Base-by-base conservation (phyloP, 2,113 vertebrate genomes). In the Vidua macroura region DNA sequence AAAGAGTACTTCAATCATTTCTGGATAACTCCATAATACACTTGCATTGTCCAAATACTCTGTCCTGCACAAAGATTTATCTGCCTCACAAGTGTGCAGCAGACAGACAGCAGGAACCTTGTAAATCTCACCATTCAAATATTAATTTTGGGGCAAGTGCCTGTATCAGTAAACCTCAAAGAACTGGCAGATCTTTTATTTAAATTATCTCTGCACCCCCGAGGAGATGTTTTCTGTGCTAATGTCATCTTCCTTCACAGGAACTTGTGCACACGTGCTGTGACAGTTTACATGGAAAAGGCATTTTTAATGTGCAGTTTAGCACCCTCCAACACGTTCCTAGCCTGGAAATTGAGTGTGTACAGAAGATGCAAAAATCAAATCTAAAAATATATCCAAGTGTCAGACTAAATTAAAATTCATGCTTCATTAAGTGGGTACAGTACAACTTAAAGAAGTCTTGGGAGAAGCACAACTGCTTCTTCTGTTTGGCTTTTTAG, bases 331-430 rank as follows among this genome's bases (percentile, higher is more conserved):
- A 74, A 39, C 82, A 67, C 59, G 0, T 41, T 28, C 48, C 73
- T 31, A 18, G 31, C 70, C 7, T 73, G 55, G 73, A 82, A 81
- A 89, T 2, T 1, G 18, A 85, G 77, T 94, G 78, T 69, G 75
- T 31, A 16, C 43, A 64, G 73, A 83, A 74, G 59, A 86, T 67
- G 82, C 56, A 93, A 90, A 94, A 86, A 64, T 15, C 22, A 41
- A 70, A 93, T 30, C 90, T 88, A 90, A 90, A 94, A 95, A 92
- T 93, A 93, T 1, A 83, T 63, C 27, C 30, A 23, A 52, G 92
- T 93, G 88, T 74, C 93, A 96, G 93, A 92, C 94, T 70, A 52
- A 81, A 90, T 96, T 86, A 96, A 90, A 93, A 94, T 86, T 63
- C 28, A 9, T 46, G 72, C 48, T 85, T 83, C 78, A 48, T 89